These are phyloP conservation scores for Tribolium castaneum DNA, from an alignment of 1,140 invertebrate species.

Conservation along the genomic window DNA sequence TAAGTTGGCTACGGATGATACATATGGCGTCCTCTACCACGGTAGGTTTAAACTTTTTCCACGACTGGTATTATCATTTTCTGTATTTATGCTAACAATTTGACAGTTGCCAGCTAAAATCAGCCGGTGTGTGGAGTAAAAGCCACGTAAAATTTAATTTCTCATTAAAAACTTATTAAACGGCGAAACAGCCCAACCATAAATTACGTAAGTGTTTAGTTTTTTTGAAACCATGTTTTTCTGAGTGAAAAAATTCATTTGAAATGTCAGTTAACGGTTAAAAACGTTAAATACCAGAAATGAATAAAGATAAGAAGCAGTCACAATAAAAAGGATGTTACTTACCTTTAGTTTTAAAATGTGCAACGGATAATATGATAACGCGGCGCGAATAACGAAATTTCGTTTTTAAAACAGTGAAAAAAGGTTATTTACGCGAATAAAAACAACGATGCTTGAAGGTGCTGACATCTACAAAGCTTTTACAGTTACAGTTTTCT, in stretches of 20 bases:
- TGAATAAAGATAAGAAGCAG: too few species aligned
- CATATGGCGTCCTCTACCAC: neutral
- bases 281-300: neutral
- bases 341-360: neutral
- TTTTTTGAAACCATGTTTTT: neutral
- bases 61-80: neutral
- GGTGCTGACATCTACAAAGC: neutral
- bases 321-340: neutral
- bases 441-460: neutral
- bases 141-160: neutral
- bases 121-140: neutral
- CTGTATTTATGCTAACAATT: neutral
- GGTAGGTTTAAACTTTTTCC: neutral
- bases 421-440: conserved; percentile 12
- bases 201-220: neutral
- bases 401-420: conserved; percentile 2
- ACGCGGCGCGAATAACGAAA: conserved; percentile 9
- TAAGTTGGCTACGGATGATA: neutral
- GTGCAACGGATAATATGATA: neutral
- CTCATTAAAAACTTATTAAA: neutral
- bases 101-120: neutral
- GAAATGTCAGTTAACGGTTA: neutral
- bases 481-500: neutral
- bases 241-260: neutral
- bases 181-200: neutral